Evolutionary conservation across 2,113 vertebrate species (phyloP).

Genomic region (Anhinga rufa): DNA sequence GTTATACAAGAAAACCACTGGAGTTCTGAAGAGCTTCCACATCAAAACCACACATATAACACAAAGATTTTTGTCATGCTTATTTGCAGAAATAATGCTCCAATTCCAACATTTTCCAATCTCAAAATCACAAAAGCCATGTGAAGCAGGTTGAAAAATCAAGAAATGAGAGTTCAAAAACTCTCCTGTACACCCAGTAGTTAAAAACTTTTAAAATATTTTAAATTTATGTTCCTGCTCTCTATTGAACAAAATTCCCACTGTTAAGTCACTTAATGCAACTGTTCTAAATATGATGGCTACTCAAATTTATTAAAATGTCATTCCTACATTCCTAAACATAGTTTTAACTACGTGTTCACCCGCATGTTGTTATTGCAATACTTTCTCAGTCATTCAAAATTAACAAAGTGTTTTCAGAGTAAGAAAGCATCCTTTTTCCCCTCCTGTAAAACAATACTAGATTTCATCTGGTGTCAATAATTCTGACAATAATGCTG

Average conservation of each 20-base stretch:
- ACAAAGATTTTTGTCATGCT: background rate
- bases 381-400: background rate
- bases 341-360: background rate
- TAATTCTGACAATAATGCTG: background rate
- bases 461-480: background rate
- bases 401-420: background rate
- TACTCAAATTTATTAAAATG: background rate
- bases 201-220: background rate
- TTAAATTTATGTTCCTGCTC: background rate
- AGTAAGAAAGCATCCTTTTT: background rate
- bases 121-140: background rate
- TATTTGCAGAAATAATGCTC: background rate
- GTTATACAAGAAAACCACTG: background rate
- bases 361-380: background rate
- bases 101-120: background rate
- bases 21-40: background rate
- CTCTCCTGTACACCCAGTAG: background rate
- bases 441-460: background rate
- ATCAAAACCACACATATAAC: background rate
- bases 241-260: background rate
- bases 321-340: background rate
- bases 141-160: background rate
- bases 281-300: background rate
- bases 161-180: background rate
- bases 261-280: background rate